phyloP scores from a whole-genome alignment of 1,140 invertebrate genomes.

The Leptopilina clavipes region DNA sequence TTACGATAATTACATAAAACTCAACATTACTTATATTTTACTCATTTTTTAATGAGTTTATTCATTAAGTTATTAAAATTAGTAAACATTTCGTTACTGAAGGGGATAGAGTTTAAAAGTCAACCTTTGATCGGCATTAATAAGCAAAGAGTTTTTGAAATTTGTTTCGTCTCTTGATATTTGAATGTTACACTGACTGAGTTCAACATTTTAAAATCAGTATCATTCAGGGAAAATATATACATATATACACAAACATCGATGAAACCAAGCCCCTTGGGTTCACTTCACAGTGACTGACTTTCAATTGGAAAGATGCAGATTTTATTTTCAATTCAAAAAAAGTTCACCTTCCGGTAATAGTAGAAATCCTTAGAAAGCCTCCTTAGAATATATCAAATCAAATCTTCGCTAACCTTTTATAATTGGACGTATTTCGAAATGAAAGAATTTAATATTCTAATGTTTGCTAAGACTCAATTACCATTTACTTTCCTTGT shows the following conservation, averaged over 20 bases:
- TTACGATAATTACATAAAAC: no score
- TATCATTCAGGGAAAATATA: not conserved
- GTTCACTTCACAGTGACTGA: slow-evolving; percentile 47
- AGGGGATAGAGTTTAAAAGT: not conserved
- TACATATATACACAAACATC: not conserved
- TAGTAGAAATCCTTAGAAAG: not conserved
- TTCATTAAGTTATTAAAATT: not conserved
- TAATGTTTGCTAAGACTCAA: not conserved
- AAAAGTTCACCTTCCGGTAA: slow-evolving; percentile 27
- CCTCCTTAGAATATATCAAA: not conserved
- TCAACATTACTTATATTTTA: not conserved
- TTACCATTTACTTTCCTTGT: no score
- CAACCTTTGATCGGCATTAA: slow-evolving; percentile 5
- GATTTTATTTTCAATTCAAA: slow-evolving; percentile 43
- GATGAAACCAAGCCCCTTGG: slow-evolving; percentile 40
- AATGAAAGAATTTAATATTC: not conserved
- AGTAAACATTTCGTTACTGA: not conserved
- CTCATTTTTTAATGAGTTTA: not conserved
- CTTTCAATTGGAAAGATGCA: slow-evolving; percentile 46
- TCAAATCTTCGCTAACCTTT: not conserved
- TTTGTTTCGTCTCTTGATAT: not conserved
- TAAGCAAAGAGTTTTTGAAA: not conserved
- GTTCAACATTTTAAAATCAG: not conserved
- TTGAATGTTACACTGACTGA: not conserved
- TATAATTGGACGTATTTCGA: not conserved